Base-by-base conservation (phyloP, 2,888 invertebrate species). In the Vandiemenella viatica region DNA sequence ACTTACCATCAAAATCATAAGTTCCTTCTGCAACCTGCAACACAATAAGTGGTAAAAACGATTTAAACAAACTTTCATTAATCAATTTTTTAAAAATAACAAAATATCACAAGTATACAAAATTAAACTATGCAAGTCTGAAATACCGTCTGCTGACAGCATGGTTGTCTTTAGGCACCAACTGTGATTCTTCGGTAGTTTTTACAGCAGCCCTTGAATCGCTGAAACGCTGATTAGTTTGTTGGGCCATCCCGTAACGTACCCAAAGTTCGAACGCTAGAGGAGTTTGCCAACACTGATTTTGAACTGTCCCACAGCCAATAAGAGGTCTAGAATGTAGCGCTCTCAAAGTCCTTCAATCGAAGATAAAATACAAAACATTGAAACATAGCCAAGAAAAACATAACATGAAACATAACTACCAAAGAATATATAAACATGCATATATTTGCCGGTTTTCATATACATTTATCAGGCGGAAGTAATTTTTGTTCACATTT, bases 161-260 rank as follows among this genome's bases (percentile, higher is more conserved):
- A 69, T 89, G 88, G 71, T 83, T 86, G 68, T 89, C 88, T 68
- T 72, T 73, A 42, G 73, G 69, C 55, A 69, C 61, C 57, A 77
- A 82, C 62, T 81, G 79, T 58, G 79, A 80, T 63, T 85, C 86
- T 65, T 87, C 85, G 64, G 78, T 81, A 59, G 85, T 83, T 74
- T 88, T 88, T 55, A 75, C 71, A 56, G 76, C 75, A 64, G 80
- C 76, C 54, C 82, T 77, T 59, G 82, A 79, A 56, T 78, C 77
- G 56, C 82, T 78, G 63, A 78, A 78, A 63, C 80, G 79, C 57
- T 88, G 87, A 69, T 87, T 87, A 59, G 86, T 80, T 71, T 88
- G 88, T 71, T 88, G 88, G 67, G 86, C 87, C 88, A 88, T 88
- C n/a, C n/a, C n/a, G n/a, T n/a, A n/a, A n/a, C n/a, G n/a, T n/a